Conservation (phyloP, 1,140 invertebrate species). For the Gonatopus flavifemur region DNA sequence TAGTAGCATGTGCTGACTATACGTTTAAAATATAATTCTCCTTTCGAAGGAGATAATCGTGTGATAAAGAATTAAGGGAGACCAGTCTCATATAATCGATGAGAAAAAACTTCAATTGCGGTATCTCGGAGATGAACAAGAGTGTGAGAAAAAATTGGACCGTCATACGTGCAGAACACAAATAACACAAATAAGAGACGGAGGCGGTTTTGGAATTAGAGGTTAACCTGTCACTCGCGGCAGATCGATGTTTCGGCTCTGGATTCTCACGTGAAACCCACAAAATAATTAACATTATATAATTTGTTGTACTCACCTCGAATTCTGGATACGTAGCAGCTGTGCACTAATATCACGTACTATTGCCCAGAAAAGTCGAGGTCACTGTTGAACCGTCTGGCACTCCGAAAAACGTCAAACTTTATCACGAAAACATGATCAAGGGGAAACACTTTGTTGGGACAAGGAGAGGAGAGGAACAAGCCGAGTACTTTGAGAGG, state of each 20-base stretch:
- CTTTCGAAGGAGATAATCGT: too few species aligned
- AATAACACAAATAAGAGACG: too few species aligned
- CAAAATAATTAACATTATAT: slow-evolving; percentile 21
- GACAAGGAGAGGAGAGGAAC: slow-evolving; percentile 8
- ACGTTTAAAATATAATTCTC: too few species aligned
- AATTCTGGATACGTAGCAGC: slow-evolving; percentile 3
- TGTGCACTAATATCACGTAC: neutral
- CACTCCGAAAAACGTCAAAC: slow-evolving; percentile 25
- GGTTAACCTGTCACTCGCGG: slow-evolving; percentile 43
- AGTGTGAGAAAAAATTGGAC: too few species aligned
- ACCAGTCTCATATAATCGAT: too few species aligned
- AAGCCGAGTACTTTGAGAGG: slow-evolving; percentile 23
- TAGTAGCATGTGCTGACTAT: slow-evolving; percentile 18
- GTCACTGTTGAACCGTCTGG: slow-evolving; percentile 16
- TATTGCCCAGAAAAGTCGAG: slow-evolving; percentile 2
- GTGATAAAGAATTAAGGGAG: too few species aligned
- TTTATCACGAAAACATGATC: slow-evolving; percentile 50
- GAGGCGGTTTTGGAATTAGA: too few species aligned
- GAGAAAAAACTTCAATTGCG: too few species aligned
- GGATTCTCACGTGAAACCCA: neutral
- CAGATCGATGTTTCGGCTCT: slow-evolving; percentile 31
- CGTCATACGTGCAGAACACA: too few species aligned
- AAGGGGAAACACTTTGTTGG: slow-evolving; percentile 23
- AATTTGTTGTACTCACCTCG: slow-evolving; percentile 26
- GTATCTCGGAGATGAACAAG: too few species aligned